Percentiles rank a stretch among this genome's conserved stretches.
phyloP scores from a whole-genome alignment of 1,140 invertebrate species.

The Drosophila ironensis region DNA sequence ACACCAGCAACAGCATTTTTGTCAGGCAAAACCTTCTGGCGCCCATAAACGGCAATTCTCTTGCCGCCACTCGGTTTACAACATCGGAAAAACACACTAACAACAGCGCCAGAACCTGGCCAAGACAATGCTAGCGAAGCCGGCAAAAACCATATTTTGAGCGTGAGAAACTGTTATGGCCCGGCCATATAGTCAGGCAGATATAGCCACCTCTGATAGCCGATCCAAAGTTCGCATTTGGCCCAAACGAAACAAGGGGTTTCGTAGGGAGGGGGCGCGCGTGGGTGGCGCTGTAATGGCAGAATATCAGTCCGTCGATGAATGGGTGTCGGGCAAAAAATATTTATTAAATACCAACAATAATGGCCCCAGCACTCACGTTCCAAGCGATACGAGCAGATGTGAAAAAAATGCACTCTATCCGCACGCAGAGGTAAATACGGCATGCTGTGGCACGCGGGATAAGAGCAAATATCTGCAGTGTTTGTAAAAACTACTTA shows the following conservation, averaged over 20 bases:
- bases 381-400: slow-evolving; percentile 18
- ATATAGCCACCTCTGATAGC: slow-evolving; percentile 40
- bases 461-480: slow-evolving; percentile 23
- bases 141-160: slow-evolving; percentile 67
- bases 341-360: slow-evolving; percentile 18
- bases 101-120: slow-evolving; percentile 16
- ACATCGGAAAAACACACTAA: slow-evolving; percentile 14
- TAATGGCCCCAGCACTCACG: slow-evolving; percentile 28
- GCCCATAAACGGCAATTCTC: slow-evolving; percentile 72
- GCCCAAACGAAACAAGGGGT: slow-evolving; percentile 33
- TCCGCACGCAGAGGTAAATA: slow-evolving; percentile 40
- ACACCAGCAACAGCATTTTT: slow-evolving; percentile 14
- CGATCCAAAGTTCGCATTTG: slow-evolving; percentile 57
- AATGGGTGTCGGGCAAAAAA: slow-evolving; percentile 33
- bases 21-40: slow-evolving; percentile 61
- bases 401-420: slow-evolving; percentile 34
- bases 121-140: slow-evolving; percentile 29
- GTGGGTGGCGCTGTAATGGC: slow-evolving; percentile 58
- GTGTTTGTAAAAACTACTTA: slow-evolving; percentile 18
- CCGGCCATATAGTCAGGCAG: slow-evolving; percentile 26
- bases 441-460: slow-evolving; percentile 7
- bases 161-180: slow-evolving; percentile 72
- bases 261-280: no score
- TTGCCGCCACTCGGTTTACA: slow-evolving; percentile 54
- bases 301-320: slow-evolving; percentile 32